These are phyloP conservation scores for Amblyopsis rosae DNA, from an alignment of 2,113 vertebrate species.

Conservation along the genomic window DNA sequence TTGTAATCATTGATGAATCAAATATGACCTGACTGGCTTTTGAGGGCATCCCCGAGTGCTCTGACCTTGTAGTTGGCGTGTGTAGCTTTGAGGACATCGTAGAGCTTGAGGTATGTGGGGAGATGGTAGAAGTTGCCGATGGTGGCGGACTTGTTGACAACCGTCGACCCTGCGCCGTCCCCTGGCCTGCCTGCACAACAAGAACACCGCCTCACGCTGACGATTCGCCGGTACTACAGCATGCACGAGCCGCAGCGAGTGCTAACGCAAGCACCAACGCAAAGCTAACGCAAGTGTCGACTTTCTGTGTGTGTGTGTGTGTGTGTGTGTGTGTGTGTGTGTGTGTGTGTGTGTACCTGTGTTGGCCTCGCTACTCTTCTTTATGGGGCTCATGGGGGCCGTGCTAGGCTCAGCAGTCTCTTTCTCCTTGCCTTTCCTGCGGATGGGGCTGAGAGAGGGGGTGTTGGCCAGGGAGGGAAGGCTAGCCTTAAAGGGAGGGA, in stretches of 20 bases:
- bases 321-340: neutral
- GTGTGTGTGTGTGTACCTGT: constrained; percentile 75
- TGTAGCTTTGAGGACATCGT: constrained; percentile 95
- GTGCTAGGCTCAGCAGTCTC: constrained; percentile 80
- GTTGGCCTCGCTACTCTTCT: constrained; percentile 85
- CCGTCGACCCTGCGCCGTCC: constrained; percentile 80
- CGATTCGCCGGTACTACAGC: constrained; percentile 4
- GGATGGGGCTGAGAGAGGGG: constrained; percentile 93
- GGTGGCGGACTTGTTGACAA: constrained; percentile 87
- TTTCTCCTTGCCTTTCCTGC: constrained; percentile 93
- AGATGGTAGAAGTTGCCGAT: constrained; percentile 94
- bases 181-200: constrained; percentile 80
- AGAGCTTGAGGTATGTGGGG: constrained; percentile 92
- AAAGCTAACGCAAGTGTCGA: neutral
- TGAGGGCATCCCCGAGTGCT: neutral
- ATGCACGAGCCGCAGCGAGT: neutral
- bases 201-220: neutral
- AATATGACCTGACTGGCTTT: neutral
- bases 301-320: neutral
- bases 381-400: constrained; percentile 87
- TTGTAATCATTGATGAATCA: neutral
- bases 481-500: constrained; percentile 78
- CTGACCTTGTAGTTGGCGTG: constrained; percentile 95
- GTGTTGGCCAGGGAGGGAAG: constrained; percentile 92
- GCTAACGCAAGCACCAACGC: neutral